Conservation (phyloP, 2,113 vertebrate genomes). For the Tringa solitaria region DNA sequence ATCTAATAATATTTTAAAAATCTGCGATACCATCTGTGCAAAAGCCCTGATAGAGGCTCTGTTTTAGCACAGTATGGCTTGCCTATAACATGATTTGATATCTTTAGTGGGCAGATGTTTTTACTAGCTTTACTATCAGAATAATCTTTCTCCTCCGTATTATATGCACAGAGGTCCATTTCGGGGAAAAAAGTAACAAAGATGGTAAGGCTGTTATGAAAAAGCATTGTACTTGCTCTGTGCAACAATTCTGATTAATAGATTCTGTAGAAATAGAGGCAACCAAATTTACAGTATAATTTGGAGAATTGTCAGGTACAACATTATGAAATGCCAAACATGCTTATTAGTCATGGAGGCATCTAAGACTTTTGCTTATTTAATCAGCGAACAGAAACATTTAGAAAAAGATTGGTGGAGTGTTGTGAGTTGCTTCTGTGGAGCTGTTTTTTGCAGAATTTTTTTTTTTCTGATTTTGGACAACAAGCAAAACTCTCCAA, state of each 20-base stretch:
- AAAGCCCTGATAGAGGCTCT: not conserved
- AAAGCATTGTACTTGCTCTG: not conserved
- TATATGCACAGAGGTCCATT: not conserved
- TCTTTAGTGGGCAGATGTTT: not conserved
- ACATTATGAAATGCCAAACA: not conserved
- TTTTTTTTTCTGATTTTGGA: not conserved
- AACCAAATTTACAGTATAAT: not conserved
- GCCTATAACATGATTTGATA: not conserved
- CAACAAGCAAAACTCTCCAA: not conserved
- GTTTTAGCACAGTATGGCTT: not conserved
- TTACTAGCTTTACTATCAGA: not conserved
- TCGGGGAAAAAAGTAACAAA: not conserved
- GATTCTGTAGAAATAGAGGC: not conserved
- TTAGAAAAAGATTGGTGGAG: not conserved
- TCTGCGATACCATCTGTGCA: constrained; percentile 58
- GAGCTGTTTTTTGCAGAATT: not conserved
- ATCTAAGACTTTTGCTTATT: not conserved
- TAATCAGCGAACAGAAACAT: not conserved
- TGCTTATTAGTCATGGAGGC: not conserved
- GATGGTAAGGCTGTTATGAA: not conserved
- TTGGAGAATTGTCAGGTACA: not conserved
- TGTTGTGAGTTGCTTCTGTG: not conserved
- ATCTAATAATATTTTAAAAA: constrained; percentile 55
- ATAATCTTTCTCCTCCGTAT: not conserved
- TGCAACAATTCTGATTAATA: not conserved